Evolutionary conservation across 92 coral and sea anemone species (phyloP), one percentile per base, ranked within the genome.

Genomic region (Phenganax marumi): DNA sequence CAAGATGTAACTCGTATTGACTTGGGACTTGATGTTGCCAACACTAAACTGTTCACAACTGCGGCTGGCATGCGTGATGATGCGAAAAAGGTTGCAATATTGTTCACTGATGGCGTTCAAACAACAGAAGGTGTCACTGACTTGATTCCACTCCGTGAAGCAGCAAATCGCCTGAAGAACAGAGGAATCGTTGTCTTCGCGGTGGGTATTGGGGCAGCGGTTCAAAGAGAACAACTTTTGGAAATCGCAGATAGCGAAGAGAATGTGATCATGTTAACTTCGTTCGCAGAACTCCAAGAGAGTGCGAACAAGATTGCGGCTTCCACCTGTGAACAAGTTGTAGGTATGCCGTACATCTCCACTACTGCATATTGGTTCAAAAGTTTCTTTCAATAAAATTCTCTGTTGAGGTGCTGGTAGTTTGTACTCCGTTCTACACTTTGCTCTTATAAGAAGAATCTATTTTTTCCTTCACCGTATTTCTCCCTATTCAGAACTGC

Each of bases 31-130:
- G 21, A 55, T 12, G 18, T 57, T 55, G 81, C 81, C 16, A 54
- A 77, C 49, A 60, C 50, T 1, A 0, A 54, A 25, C 81, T 77
- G 9, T 77, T 77, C 22, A 52, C 81, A 21, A 77, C 51, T 24
- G 66, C 33, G 17, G 54, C 19, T 13, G 81, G 81, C 22, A 77
- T 77, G 70, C 81, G 81, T 4, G 70, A 77, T 48, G 39, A 77
- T 39, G 81, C 43, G 3, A 60, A 26, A 39, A 77, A 77, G 39
- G 46, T 77, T 3, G 81, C 81, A 16, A 77, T 77, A 17, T 26
- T 77, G 53, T 60, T 77, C 14, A 77, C 81, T n/a, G 81, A 77
- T 57, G 81, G 81, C 5, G 48, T 25, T 56, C 81, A 77, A 39
- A 77, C 81, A 43, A 57, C 69, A 3, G 54, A 57, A 0, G 64